A percentile compares a stretch with the other conserved stretches of the same genome.
Conservation (phyloP, 1,140 invertebrate species). For the Zaprionus davidi region DNA sequence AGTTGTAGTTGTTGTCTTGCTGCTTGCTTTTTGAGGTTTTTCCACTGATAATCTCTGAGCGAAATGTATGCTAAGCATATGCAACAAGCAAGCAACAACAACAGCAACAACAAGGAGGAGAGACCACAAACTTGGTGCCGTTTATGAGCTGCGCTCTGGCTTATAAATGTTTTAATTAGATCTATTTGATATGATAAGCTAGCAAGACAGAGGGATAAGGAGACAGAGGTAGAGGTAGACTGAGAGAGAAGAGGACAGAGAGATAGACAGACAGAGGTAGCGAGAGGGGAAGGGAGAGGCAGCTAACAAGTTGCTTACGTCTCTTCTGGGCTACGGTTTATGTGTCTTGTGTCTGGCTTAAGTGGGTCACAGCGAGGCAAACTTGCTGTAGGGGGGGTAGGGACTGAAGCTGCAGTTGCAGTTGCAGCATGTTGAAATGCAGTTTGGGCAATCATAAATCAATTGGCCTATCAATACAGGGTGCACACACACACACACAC, state of each 20-base stretch:
- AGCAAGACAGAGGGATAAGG: constrained; percentile 40
- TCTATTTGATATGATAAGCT: constrained; percentile 77
- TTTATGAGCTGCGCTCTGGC: constrained; percentile 68
- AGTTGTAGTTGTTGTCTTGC: constrained; percentile 7
- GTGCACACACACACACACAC: constrained; percentile 1
- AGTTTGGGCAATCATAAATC: constrained; percentile 40
- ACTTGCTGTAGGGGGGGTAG: not conserved
- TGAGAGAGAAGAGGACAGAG: constrained; percentile 20
- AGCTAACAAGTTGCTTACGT: constrained; percentile 74
- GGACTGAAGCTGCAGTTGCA: constrained; percentile 23
- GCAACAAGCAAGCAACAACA: constrained; percentile 45
- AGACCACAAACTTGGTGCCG: constrained; percentile 68
- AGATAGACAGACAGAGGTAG: not conserved
- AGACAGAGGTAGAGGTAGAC: not conserved
- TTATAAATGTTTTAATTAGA: constrained; percentile 82
- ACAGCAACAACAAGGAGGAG: constrained; percentile 1
- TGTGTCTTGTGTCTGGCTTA: constrained; percentile 53
- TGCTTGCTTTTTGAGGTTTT: constrained; percentile 66
- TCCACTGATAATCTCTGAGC: constrained; percentile 57
- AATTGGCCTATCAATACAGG: constrained; percentile 57
- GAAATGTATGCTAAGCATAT: constrained; percentile 78
- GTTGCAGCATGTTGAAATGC: constrained; percentile 12
- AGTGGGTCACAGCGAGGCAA: constrained; percentile 68
- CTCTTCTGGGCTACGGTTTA: constrained; percentile 60
- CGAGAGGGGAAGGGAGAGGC: constrained; percentile 34